Evolutionary conservation across 2,797 vertebrate species (phyloP).

Genomic region (Calcarius lapponicus): DNA sequence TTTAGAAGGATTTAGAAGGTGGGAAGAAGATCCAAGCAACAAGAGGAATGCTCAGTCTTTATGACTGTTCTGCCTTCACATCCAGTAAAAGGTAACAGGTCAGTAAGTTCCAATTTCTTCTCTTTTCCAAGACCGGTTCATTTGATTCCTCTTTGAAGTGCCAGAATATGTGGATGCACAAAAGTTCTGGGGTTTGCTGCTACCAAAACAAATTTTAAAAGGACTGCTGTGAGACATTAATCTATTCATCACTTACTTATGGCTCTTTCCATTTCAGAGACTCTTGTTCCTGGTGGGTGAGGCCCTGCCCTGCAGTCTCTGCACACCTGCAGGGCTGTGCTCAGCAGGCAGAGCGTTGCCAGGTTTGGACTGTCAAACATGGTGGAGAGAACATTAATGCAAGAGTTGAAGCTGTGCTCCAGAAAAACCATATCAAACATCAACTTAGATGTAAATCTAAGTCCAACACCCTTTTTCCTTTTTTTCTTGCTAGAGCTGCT

Average conservation of each 20-base stretch:
- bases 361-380: not conserved
- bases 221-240: not conserved
- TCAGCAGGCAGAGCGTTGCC: not conserved
- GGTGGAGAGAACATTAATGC: not conserved
- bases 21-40: not conserved
- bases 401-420: not conserved
- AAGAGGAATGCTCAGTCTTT: not conserved
- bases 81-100: not conserved
- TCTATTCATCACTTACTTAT: not conserved
- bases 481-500: not conserved
- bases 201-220: not conserved
- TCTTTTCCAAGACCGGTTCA: not conserved
- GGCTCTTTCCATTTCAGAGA: not conserved
- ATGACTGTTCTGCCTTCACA: not conserved
- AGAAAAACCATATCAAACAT: not conserved
- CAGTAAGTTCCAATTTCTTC: not conserved
- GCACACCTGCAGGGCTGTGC: not conserved
- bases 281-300: not conserved
- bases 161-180: not conserved
- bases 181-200: not conserved
- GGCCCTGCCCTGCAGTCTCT: not conserved
- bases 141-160: not conserved
- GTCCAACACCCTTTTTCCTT: not conserved
- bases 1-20: not conserved
- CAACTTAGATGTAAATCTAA: not conserved